Evolutionary conservation across 1,140 invertebrate species (phyloP).

Genomic region (Hydropsyche tenuis): DNA sequence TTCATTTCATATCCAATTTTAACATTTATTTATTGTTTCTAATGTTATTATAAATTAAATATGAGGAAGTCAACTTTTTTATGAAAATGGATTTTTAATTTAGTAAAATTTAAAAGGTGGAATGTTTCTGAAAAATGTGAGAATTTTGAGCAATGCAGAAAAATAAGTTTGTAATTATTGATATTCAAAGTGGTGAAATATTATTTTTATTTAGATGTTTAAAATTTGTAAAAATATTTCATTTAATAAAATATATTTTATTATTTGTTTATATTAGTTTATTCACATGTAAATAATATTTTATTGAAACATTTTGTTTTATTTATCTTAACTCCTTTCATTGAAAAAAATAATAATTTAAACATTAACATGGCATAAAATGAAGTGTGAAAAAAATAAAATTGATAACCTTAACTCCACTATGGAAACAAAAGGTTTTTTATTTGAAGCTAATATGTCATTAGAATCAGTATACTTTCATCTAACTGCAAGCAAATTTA

Average conservation of each 20-base stretch:
- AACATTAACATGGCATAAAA: too few relatives aligned
- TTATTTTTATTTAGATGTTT: slow-evolving; percentile 6
- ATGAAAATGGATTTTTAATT: not conserved
- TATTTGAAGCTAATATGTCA: too few relatives aligned
- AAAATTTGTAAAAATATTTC: slow-evolving; percentile 13
- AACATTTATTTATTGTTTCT: too few relatives aligned
- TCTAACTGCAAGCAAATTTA: too few relatives aligned
- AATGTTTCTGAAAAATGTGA: not conserved
- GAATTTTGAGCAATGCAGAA: not conserved
- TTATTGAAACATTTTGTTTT: not conserved
- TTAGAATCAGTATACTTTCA: too few relatives aligned
- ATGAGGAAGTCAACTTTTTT: not conserved
- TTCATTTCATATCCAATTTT: too few relatives aligned
- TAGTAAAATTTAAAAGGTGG: too few relatives aligned
- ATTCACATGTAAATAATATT: slow-evolving; percentile 24
- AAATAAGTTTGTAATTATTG: not conserved
- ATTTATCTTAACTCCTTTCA: too few relatives aligned
- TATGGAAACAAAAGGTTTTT: too few relatives aligned
- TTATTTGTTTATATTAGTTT: slow-evolving; percentile 27
- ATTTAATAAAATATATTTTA: slow-evolving; percentile 32
- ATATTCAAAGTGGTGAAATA: not conserved
- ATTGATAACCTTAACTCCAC: too few relatives aligned
- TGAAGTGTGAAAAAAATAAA: too few relatives aligned
- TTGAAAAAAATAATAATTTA: too few relatives aligned
- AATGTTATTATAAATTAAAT: not conserved